Conservation (phyloP, 2,113 vertebrate species). For the Brachionichthys hirsutus region DNA sequence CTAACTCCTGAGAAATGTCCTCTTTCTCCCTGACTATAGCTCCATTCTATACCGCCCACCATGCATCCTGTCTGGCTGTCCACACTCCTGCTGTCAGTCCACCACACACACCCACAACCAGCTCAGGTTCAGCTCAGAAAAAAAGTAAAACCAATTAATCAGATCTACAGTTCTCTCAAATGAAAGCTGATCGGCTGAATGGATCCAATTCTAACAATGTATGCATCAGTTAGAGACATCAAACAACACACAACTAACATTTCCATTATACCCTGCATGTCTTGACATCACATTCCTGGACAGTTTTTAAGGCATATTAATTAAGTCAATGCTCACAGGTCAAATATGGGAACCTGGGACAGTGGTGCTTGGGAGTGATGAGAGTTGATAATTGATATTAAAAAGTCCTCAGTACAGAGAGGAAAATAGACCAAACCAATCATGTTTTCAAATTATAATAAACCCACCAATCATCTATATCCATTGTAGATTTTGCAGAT, state of each 20-base stretch:
- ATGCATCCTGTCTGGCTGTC: constrained; percentile 25
- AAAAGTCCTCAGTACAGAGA: constrained; percentile 40
- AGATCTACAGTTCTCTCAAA: constrained; percentile 6
- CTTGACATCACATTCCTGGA: constrained; percentile 12
- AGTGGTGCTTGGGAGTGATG: constrained; percentile 19
- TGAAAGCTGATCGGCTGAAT: neutral
- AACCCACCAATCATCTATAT: constrained; percentile 27
- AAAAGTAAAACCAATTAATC: constrained; percentile 37
- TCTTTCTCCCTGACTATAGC: constrained; percentile 55
- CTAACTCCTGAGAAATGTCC: constrained; percentile 79
- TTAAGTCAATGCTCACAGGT: constrained; percentile 20
- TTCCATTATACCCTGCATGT: neutral
- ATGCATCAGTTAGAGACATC: constrained; percentile 1
- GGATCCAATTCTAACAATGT: neutral
- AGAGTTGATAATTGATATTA: constrained; percentile 60
- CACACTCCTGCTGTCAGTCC: constrained; percentile 4
- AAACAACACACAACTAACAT: neutral
- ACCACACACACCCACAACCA: constrained; percentile 12
- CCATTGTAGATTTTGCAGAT: constrained; percentile 22
- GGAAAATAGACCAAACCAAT: constrained; percentile 34
- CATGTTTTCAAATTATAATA: constrained; percentile 52
- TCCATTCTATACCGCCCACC: constrained; percentile 50
- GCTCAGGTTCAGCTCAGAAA: constrained; percentile 55
- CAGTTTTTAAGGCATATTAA: constrained; percentile 12
- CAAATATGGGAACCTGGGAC: constrained; percentile 42